These are phyloP conservation scores for Gambusia yucatana DNA, from an alignment of 2,797 vertebrate species.

Conservation along the genomic window DNA sequence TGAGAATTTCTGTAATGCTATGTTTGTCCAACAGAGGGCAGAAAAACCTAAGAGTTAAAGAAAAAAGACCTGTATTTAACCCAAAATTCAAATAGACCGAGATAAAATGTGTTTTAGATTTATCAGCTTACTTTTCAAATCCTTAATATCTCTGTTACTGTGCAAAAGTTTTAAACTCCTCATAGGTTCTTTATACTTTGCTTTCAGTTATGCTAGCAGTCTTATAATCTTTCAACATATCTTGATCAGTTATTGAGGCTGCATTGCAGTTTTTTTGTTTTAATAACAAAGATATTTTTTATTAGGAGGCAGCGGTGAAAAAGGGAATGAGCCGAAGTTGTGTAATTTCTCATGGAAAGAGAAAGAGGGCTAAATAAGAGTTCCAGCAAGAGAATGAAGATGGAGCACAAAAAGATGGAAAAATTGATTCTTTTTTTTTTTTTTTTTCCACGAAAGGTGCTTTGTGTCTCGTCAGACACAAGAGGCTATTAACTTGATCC, in stretches of 20 bases:
- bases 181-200: background rate
- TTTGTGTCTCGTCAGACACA: slow-evolving; percentile 19
- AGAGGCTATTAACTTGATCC: slow-evolving; percentile 40
- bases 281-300: background rate
- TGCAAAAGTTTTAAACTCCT: background rate
- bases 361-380: background rate
- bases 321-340: background rate
- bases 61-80: too few species aligned
- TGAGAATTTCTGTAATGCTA: background rate
- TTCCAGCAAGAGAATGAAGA: slow-evolving; percentile 3
- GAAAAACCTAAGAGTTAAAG: slow-evolving; percentile 22
- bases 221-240: background rate
- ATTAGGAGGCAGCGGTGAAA: background rate
- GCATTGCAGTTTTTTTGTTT: background rate
- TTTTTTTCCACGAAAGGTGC: background rate
- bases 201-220: background rate
- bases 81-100: too few species aligned
- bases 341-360: background rate
- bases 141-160: background rate
- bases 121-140: background rate
- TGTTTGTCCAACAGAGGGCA: slow-evolving; percentile 53
- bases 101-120: too few species aligned
- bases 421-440: background rate
- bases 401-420: background rate
- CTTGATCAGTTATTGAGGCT: background rate